These are phyloP conservation scores for Hemibagrus guttatus DNA, from an alignment of 2,797 vertebrate species.

Conservation along the genomic window DNA sequence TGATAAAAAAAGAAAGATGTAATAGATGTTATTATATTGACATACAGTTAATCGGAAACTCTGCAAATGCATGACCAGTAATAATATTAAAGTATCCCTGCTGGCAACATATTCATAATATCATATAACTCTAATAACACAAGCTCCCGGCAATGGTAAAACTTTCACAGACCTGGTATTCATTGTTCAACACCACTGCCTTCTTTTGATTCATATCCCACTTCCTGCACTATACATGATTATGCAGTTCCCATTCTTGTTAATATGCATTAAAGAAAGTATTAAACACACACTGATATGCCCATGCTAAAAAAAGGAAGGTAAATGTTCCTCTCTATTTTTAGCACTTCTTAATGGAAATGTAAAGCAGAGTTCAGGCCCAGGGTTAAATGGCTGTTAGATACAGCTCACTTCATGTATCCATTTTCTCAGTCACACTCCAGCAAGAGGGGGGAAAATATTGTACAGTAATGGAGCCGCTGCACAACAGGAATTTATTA, in stretches of 20 bases:
- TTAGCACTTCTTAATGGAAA: slow-evolving; percentile 31
- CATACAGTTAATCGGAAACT: background rate
- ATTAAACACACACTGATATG: background rate
- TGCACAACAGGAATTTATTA: background rate
- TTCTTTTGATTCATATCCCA: slow-evolving; percentile 25
- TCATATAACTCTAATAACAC: background rate
- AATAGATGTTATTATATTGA: background rate
- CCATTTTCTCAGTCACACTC: slow-evolving; percentile 16
- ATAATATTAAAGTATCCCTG: background rate
- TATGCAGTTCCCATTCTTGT: background rate
- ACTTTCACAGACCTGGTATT: slow-evolving; percentile 1
- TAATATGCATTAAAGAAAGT: background rate
- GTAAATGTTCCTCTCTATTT: slow-evolving; percentile 5
- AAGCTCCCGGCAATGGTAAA: background rate
- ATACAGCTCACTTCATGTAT: slow-evolving; percentile 15
- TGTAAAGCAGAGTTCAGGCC: slow-evolving; percentile 26
- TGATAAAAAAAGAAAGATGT: background rate
- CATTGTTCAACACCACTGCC: background rate
- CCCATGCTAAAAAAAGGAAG: background rate
- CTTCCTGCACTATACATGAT: background rate
- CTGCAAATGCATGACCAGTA: background rate
- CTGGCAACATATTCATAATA: slow-evolving; percentile 10
- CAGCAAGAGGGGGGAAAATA: background rate
- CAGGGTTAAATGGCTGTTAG: slow-evolving; percentile 34
- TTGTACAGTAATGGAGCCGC: background rate